Evolutionary conservation across 2,888 invertebrate genomes (phyloP), one percentile per base, ranked within the genome.

Genomic region (Mythimna pallens): DNA sequence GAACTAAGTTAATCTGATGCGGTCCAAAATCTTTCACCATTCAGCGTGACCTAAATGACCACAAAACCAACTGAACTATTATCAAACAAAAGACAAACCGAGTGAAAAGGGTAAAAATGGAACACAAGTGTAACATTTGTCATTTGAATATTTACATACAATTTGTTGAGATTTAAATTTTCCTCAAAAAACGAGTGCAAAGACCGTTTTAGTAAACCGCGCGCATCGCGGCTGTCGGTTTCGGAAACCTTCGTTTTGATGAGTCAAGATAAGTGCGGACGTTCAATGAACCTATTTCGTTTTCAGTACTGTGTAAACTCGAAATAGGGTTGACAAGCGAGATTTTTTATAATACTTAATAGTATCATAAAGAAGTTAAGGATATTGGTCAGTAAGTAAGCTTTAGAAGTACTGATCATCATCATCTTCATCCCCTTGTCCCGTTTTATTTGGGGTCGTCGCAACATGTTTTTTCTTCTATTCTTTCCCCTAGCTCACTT

Each of bases 271-370:
- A 78, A 68, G 73, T 77, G 69, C 55, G 34, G 74, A 82, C 80
- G 80, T 81, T 81, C 80, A 70, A 75, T 62, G 82, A 82, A 78
- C 78, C n/a, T 74, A 61, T 70, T 62, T 47, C n/a, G 50, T 72
- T 71, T 66, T 72, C 66, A 70, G 71, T 22, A 7, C 22, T 59
- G 17, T 58, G 34, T 34, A 22, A 76, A 61, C 67, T 58, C n/a
- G 30, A 12, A 20, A 25, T 74, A 71, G 69, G 73, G 80, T 69
- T 80, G 66, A 62, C 64, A 50, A 47, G 3, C 7, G 40, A 22
- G 40, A 14, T 14, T n/a, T 40, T 58, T 34, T 30, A 30, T 14
- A 47, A 47, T 14, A 47, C 14, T 10, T 36, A 7, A 0, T 36
- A 36, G 4, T 40, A 40, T 10, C 10, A 40, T 40, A 40, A 40